A percentile compares a stretch with the other conserved stretches of the same genome.
phyloP scores from a whole-genome alignment of 2,113 vertebrate species.

The Oreochromis niloticus region DNA sequence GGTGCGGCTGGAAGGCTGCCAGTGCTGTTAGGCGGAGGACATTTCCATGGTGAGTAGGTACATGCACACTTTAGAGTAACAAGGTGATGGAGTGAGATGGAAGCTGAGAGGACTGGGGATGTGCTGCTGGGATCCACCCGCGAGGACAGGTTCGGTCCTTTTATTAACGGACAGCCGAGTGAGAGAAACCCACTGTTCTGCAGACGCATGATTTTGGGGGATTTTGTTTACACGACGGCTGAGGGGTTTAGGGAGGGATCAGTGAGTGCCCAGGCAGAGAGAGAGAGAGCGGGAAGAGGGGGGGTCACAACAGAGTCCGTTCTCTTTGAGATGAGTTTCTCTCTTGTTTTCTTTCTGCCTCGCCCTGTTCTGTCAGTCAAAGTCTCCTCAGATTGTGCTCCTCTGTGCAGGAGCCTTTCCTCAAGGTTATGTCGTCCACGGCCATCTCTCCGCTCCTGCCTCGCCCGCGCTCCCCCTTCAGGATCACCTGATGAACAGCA shows the following conservation, averaged over 20 bases:
- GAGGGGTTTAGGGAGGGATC: background rate
- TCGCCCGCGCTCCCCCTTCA: conserved; percentile 86
- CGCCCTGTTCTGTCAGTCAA: conserved; percentile 42
- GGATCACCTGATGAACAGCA: conserved; percentile 79
- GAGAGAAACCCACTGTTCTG: conserved; percentile 11
- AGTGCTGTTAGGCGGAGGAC: background rate
- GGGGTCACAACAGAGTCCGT: conserved; percentile 45
- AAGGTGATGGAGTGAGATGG: background rate
- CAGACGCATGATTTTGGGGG: background rate
- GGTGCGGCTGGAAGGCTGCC: background rate
- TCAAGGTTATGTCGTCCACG: conserved; percentile 88
- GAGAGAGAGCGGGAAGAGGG: background rate
- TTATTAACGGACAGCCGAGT: conserved; percentile 5
- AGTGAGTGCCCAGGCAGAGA: conserved; percentile 10
- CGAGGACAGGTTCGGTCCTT: conserved; percentile 9
- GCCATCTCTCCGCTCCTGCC: conserved; percentile 83
- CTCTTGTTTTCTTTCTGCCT: conserved; percentile 12
- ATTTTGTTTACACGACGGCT: conserved; percentile 1
- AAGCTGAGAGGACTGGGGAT: background rate
- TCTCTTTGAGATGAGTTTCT: conserved; percentile 49
- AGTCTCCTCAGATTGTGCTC: conserved; percentile 71
- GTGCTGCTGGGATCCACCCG: background rate
- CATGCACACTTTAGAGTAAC: conserved; percentile 41
- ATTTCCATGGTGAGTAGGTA: conserved; percentile 23
- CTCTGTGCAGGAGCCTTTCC: conserved; percentile 83